These are phyloP conservation scores for Eupleurogrammus muticus DNA, from an alignment of 2,797 vertebrate species.

Conservation along the genomic window DNA sequence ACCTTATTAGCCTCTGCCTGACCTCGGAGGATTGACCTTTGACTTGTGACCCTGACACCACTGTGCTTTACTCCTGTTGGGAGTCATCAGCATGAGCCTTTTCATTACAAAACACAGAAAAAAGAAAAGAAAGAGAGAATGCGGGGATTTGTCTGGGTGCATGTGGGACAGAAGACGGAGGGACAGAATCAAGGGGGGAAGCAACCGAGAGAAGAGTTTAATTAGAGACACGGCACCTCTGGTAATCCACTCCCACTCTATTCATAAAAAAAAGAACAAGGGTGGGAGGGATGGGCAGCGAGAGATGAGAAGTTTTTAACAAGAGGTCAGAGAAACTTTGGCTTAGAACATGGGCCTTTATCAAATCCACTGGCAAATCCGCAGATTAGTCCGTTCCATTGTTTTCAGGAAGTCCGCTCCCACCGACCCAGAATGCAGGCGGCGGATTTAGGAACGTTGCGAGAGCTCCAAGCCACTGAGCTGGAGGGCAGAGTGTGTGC, in stretches of 20 bases:
- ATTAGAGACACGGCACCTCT: conserved; percentile 78
- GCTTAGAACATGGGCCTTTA: conserved; percentile 74
- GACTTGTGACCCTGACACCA: conserved; percentile 72
- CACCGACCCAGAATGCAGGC: conserved; percentile 70
- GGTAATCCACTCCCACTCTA: conserved; percentile 77
- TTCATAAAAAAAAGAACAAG: conserved; percentile 70
- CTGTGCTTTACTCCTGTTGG: conserved; percentile 60
- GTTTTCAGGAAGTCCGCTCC: conserved; percentile 82
- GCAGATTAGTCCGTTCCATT: conserved; percentile 79
- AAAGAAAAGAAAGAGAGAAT: conserved; percentile 59
- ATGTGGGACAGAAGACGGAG: conserved; percentile 36
- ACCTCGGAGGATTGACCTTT: conserved; percentile 82
- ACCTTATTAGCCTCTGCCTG: conserved; percentile 80
- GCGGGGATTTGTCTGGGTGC: conserved; percentile 54
- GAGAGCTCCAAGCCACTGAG: conserved; percentile 71
- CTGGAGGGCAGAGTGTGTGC: conserved; percentile 57
- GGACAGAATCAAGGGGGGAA: conserved; percentile 39
- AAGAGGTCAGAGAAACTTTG: conserved; percentile 82
- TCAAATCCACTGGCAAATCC: conserved; percentile 81
- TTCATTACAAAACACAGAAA: conserved; percentile 56
- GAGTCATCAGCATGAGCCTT: conserved; percentile 67
- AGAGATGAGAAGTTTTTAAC: conserved; percentile 76
- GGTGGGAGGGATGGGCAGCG: conserved; percentile 46
- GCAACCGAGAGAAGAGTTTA: conserved; percentile 74
- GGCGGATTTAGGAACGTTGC: conserved; percentile 69